Percentiles rank a stretch among this genome's conserved stretches.
These are phyloP conservation scores for Emys orbicularis DNA, from an alignment of 2,797 vertebrate genomes.

Conservation along the genomic window DNA sequence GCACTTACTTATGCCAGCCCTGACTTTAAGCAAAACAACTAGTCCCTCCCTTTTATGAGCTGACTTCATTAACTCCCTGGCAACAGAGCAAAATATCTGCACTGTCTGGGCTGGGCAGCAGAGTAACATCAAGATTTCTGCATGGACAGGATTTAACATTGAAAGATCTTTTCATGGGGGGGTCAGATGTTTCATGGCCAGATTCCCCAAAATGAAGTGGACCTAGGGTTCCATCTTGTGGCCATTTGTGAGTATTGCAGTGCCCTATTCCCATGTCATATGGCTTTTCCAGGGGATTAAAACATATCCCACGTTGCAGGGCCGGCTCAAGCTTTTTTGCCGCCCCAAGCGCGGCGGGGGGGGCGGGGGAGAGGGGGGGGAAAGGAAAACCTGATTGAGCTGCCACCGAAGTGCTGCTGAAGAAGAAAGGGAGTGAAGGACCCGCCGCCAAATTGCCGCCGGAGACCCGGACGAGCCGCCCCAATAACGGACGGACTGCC, in stretches of 20 bases:
- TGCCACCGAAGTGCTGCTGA: too few species aligned
- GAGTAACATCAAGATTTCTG: background rate
- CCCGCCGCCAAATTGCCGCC: too few species aligned
- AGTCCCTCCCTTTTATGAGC: background rate
- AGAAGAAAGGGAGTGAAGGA: too few species aligned
- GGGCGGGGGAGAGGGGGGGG: too few species aligned
- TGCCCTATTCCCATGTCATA: background rate
- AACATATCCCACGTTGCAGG: background rate
- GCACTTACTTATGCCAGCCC: background rate
- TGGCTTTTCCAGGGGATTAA: background rate
- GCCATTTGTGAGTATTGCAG: background rate
- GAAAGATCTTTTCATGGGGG: background rate
- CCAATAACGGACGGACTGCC: too few species aligned
- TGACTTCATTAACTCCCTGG: background rate
- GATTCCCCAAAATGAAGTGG: background rate
- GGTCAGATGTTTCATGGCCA: background rate
- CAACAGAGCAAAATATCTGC: constrained; percentile 16
- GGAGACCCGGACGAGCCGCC: too few species aligned
- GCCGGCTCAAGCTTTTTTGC: too few species aligned
- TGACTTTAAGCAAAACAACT: background rate
- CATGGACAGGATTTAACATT: background rate
- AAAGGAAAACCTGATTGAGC: too few species aligned
- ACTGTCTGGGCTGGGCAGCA: background rate
- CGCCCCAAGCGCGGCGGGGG: too few species aligned
- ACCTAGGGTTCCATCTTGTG: constrained; percentile 60